phyloP scores from a whole-genome alignment of 64 coral and sea anemone species.

The Montipora cactus region DNA sequence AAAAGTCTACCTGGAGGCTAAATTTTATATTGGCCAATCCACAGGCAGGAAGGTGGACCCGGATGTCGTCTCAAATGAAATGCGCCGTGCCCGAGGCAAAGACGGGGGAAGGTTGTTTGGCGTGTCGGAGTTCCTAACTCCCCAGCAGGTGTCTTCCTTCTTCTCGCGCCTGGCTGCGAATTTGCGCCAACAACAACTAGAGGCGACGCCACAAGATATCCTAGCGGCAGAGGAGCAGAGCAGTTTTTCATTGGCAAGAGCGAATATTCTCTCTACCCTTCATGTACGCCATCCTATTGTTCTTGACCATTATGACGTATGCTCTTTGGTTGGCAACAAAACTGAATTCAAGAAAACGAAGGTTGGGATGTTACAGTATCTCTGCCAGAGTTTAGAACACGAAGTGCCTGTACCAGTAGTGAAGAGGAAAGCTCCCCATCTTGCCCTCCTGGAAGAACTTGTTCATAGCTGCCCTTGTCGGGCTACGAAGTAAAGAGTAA shows the following conservation, averaged over 20 bases:
- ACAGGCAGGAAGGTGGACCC: constrained; percentile 41
- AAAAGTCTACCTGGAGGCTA: constrained; percentile 19
- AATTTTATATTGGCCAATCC: constrained; percentile 52
- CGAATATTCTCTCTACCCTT: constrained; percentile 3
- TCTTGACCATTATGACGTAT: constrained; percentile 58
- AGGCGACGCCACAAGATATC: not conserved
- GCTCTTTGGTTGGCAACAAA: constrained; percentile 5
- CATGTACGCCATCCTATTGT: constrained; percentile 31
- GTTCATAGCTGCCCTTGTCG: constrained; percentile 4
- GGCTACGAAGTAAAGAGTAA: too few species aligned
- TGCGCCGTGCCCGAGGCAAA: constrained; percentile 31
- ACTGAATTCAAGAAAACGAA: constrained; percentile 6
- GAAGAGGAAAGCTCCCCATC: constrained; percentile 14
- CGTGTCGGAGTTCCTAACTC: constrained; percentile 58
- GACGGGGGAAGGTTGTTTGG: constrained; percentile 44
- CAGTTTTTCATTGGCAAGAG: constrained; percentile 34
- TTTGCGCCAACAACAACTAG: constrained; percentile 34
- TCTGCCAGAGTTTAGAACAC: constrained; percentile 20
- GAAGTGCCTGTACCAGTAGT: constrained; percentile 13
- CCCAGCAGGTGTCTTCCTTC: constrained; percentile 64
- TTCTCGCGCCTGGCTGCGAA: constrained; percentile 53
- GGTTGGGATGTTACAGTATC: constrained; percentile 27
- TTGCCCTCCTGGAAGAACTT: not conserved
- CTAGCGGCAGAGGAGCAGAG: constrained; percentile 40
- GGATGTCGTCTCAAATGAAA: constrained; percentile 49